phyloP scores from a whole-genome alignment of 2,797 vertebrate species.

The Periparus ater region DNA sequence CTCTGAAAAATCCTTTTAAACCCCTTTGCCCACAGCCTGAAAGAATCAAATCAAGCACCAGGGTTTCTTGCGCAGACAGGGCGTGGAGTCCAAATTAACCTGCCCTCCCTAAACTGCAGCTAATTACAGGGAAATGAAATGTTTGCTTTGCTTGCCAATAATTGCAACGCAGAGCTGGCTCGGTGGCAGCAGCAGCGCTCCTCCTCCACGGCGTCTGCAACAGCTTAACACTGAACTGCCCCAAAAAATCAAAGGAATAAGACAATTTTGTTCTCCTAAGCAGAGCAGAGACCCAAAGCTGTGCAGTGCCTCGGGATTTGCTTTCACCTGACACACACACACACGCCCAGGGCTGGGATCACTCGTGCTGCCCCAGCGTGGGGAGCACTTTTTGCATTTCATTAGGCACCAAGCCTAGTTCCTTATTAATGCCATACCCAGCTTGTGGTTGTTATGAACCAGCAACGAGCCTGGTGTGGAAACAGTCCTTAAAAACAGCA shows the following conservation, averaged over 20 bases:
- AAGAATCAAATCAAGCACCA: background rate
- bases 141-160: slow-evolving; percentile 63
- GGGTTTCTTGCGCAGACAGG: slow-evolving; percentile 33
- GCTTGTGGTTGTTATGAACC: slow-evolving; percentile 17
- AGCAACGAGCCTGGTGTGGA: background rate
- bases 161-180: slow-evolving; percentile 35
- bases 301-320: background rate
- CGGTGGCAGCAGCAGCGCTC: slow-evolving; percentile 16
- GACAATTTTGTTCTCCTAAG: background rate
- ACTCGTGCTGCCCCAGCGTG: background rate
- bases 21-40: background rate
- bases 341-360: background rate
- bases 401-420: slow-evolving; percentile 51
- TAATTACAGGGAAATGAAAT: slow-evolving; percentile 66
- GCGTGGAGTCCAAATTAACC: slow-evolving; percentile 50
- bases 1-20: background rate
- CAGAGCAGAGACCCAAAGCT: background rate
- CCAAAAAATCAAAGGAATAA: background rate
- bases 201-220: slow-evolving; percentile 26
- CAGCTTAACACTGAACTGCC: background rate
- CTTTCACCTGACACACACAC: background rate
- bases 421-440: slow-evolving; percentile 50
- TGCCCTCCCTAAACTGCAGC: slow-evolving; percentile 53
- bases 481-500: slow-evolving; percentile 37
- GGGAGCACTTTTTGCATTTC: slow-evolving; percentile 1